Percentiles rank a stretch among this genome's conserved stretches.
Evolutionary conservation across 2,113 vertebrate species (phyloP).

Genomic region (Heloderma charlesbogerti): DNA sequence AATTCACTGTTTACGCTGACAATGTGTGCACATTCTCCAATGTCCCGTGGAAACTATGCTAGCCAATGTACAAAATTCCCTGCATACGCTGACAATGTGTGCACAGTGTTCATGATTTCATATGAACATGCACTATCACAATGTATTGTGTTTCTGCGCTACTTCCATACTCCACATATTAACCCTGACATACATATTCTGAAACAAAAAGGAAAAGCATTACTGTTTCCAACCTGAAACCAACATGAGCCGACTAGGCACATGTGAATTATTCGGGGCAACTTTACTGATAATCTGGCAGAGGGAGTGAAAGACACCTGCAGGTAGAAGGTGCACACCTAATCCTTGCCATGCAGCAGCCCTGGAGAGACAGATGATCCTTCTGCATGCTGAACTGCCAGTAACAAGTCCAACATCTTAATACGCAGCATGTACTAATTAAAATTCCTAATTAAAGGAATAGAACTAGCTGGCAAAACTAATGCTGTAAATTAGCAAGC

Average conservation of each 20-base stretch:
- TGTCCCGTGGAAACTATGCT: not conserved
- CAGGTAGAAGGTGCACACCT: constrained; percentile 59
- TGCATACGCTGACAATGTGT: not conserved
- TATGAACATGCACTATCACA: not conserved
- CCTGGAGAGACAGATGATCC: constrained; percentile 67
- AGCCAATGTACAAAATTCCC: not conserved
- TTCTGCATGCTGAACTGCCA: constrained; percentile 61
- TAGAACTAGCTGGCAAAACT: constrained; percentile 60
- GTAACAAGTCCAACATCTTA: constrained; percentile 74
- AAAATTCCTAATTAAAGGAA: constrained; percentile 73
- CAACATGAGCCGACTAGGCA: not conserved
- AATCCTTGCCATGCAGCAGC: constrained; percentile 67
- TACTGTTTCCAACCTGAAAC: constrained; percentile 8
- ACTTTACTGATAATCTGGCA: constrained; percentile 12
- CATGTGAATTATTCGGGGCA: constrained; percentile 9
- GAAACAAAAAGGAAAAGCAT: not conserved
- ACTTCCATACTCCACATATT: not conserved
- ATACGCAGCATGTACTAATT: constrained; percentile 73
- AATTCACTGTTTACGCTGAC: not conserved
- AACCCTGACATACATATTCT: not conserved
- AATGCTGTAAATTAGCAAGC: constrained; percentile 64
- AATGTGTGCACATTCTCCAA: not conserved
- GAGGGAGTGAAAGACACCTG: constrained; percentile 47
- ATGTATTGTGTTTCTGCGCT: not conserved
- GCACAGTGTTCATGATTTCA: not conserved